A percentile compares a stretch with the other conserved stretches of the same genome.
Conservation (phyloP, 2,797 vertebrate genomes). For the Danio aesculapii region DNA sequence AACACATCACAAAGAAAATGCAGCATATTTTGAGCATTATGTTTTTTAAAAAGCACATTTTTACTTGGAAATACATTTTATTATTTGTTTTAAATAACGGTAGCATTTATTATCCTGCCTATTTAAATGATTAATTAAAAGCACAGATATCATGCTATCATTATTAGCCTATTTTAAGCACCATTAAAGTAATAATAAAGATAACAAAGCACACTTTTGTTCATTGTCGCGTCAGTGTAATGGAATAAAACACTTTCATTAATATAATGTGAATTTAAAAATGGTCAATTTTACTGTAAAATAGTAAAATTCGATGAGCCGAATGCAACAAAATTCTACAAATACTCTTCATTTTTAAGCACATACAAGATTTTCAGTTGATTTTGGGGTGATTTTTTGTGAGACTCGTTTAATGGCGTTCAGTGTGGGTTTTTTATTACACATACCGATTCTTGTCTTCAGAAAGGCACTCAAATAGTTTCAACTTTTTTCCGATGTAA, state of each 20-base stretch:
- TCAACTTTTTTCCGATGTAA: constrained; percentile 47
- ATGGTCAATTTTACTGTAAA: background rate
- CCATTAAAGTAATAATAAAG: too few species aligned
- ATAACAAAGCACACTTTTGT: too few species aligned
- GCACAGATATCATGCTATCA: background rate
- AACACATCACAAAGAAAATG: background rate
- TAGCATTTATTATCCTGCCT: background rate
- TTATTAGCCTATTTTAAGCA: too few species aligned
- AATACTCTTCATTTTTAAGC: background rate
- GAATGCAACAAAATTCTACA: background rate
- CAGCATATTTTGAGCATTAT: constrained; percentile 1
- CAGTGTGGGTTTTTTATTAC: constrained; percentile 4
- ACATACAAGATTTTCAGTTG: background rate
- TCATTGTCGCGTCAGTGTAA: too few species aligned
- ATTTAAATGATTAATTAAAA: background rate
- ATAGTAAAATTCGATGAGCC: background rate
- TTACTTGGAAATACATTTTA: too few species aligned
- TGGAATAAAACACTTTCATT: too few species aligned
- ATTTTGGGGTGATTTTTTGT: constrained; percentile 11
- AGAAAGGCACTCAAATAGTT: constrained; percentile 14
- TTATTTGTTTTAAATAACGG: background rate
- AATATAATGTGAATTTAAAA: too few species aligned
- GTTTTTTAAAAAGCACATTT: constrained; percentile 7
- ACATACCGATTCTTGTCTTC: constrained; percentile 22
- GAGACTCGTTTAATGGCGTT: background rate